Base-by-base conservation (phyloP, 1,140 invertebrate species). In the Sweltsa coloradensis region DNA sequence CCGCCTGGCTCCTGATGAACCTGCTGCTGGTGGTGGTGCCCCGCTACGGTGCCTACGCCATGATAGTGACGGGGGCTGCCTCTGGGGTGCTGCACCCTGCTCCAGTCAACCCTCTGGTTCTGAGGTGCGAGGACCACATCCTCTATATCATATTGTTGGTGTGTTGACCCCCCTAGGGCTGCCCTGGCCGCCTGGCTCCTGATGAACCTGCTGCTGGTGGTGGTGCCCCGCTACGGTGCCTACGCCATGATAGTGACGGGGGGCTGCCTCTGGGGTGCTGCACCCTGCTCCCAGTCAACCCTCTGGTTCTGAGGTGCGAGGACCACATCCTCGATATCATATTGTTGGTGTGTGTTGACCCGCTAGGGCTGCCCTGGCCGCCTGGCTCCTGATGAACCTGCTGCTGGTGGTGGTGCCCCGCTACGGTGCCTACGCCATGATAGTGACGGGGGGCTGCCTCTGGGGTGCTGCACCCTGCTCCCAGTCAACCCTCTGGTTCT, bases 331-430 rank as follows among this genome's bases (percentile, higher is more conserved):
- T 95, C 27, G 71, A n/a, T n/a, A n/a, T n/a, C n/a, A n/a, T n/a
- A n/a, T n/a, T n/a, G n/a, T n/a, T n/a, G n/a, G n/a, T n/a, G n/a
- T n/a, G n/a, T n/a, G n/a, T n/a, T n/a, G n/a, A n/a, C n/a, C n/a
- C n/a, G n/a, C n/a, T n/a, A 92, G 89, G 89, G 73, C 88, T 19
- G 81, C 89, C 0, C 82, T 96, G 54, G 82, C 87, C 4, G 75
- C 83, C 2, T 97, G 93, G 93, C 54, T 92, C 29, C 66, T 97
- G 51, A 92, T 90, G 80, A 95, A 95, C 67, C 69, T 96, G 6
- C 70, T 97, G 51, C 70, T 96, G 27, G 78, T 91, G 47, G 87
- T 93, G 24, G 89, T 97, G 1, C 89, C 93, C 0, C 74, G 90
- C 6, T 97, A 95, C 55, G 92, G 93, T 0, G 91, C 89, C 0